Percentiles rank a stretch among this genome's conserved stretches.
Conservation (phyloP, 2,888 invertebrate genomes). For the Melinaea menophilus region DNA sequence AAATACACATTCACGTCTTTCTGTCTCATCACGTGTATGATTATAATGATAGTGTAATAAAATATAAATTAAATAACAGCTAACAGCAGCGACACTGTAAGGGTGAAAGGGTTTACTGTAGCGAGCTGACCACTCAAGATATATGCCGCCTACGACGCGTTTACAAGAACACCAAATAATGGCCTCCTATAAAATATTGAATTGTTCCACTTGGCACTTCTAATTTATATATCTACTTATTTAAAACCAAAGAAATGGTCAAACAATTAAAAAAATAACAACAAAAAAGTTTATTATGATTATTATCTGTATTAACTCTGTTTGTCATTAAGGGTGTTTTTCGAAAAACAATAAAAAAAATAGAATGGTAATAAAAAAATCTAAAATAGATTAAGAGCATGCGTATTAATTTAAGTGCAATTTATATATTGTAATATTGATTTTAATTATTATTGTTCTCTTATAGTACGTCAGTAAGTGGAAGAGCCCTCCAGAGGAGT, state of each 20-base stretch:
- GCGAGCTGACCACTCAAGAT: constrained; percentile 66
- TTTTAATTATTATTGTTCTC: no score
- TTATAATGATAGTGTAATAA: constrained; percentile 18
- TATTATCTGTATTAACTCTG: no score
- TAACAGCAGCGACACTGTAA: constrained; percentile 36
- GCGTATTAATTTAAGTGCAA: no score
- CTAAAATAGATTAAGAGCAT: no score
- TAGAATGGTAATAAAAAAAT: no score
- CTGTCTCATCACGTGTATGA: not conserved
- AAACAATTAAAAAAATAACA: no score
- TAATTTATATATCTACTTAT: not conserved
- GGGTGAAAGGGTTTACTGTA: constrained; percentile 47
- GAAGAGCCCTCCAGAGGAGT: constrained; percentile 45
- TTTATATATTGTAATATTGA: no score
- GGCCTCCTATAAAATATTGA: constrained; percentile 57
- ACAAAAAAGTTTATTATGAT: no score
- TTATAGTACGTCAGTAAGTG: constrained; percentile 32
- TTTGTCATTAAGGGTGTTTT: no score
- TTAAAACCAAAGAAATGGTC: no score
- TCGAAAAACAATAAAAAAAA: no score
- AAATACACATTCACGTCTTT: no score
- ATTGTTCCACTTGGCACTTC: constrained; percentile 38
- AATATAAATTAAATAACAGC: constrained; percentile 30
- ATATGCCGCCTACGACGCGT: constrained; percentile 67
- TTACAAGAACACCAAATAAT: constrained; percentile 73